Conservation (phyloP, 2,113 vertebrate genomes). For the Ancistrus triradiatus region DNA sequence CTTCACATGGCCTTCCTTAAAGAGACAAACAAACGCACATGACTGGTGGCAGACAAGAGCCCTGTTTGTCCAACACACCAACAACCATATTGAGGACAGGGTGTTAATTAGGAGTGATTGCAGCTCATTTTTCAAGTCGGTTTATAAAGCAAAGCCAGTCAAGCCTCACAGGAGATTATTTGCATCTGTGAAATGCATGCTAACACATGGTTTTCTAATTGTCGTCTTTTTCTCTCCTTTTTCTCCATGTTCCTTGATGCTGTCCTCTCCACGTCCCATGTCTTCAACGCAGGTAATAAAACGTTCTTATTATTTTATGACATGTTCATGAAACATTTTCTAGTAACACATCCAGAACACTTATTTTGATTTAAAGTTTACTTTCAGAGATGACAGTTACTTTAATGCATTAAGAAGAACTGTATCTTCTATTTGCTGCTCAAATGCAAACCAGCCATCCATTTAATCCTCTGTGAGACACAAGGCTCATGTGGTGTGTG, state of each 20-base stretch:
- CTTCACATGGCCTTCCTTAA: conserved; percentile 30
- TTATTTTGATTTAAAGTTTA: no score
- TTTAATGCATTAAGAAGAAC: no score
- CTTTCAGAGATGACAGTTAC: no score
- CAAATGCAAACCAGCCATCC: no score
- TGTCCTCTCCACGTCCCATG: neutral
- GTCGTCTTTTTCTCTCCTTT: conserved; percentile 2
- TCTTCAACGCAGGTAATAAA: conserved; percentile 28
- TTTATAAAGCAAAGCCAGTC: neutral
- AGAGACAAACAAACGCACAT: conserved; percentile 38
- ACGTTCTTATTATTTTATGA: no score
- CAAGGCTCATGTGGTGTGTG: no score
- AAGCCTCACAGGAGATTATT: neutral
- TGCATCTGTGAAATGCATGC: neutral
- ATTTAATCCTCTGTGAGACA: no score
- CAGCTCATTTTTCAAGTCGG: conserved; percentile 16
- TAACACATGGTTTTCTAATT: neutral
- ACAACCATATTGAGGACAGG: conserved; percentile 11
- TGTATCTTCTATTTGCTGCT: no score
- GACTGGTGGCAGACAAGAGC: conserved; percentile 31
- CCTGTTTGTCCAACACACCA: conserved; percentile 30
- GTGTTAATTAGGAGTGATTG: conserved; percentile 29
- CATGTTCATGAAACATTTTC: no score
- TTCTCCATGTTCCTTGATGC: conserved; percentile 1
- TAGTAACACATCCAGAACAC: no score